Evolutionary conservation across 2,797 vertebrate species (phyloP).

Genomic region (Helostoma temminkii): DNA sequence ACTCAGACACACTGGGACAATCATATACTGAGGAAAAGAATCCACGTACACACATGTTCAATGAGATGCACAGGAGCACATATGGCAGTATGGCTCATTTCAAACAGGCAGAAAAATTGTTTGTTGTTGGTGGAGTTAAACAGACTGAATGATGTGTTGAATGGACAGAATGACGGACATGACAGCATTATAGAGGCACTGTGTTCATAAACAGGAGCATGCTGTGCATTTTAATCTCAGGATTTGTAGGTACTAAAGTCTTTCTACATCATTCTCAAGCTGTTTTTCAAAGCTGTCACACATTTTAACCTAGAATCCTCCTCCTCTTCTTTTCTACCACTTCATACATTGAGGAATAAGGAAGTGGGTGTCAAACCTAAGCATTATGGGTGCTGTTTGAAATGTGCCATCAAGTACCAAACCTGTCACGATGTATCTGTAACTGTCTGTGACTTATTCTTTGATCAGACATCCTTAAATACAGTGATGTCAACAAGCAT

Average conservation of each 20-base stretch:
- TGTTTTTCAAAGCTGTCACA: neutral
- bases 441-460: neutral
- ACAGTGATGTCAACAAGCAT: no score
- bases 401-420: neutral
- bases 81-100: constrained; percentile 33
- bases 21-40: constrained; percentile 29
- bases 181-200: neutral
- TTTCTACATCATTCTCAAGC: neutral
- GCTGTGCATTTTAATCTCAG: neutral
- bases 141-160: neutral
- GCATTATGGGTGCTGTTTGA: neutral
- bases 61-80: constrained; percentile 16
- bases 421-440: neutral
- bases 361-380: neutral
- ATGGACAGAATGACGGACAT: constrained; percentile 9
- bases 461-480: neutral
- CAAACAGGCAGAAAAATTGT: constrained; percentile 16
- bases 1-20: constrained; percentile 30
- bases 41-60: constrained; percentile 3
- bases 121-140: constrained; percentile 19
- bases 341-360: constrained; percentile 2
- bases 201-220: neutral
- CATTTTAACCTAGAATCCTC: constrained; percentile 3
- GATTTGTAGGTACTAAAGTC: neutral
- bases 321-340: neutral